Conservation (phyloP, 2,888 invertebrate species). For the Heterodera filipjevi region DNA sequence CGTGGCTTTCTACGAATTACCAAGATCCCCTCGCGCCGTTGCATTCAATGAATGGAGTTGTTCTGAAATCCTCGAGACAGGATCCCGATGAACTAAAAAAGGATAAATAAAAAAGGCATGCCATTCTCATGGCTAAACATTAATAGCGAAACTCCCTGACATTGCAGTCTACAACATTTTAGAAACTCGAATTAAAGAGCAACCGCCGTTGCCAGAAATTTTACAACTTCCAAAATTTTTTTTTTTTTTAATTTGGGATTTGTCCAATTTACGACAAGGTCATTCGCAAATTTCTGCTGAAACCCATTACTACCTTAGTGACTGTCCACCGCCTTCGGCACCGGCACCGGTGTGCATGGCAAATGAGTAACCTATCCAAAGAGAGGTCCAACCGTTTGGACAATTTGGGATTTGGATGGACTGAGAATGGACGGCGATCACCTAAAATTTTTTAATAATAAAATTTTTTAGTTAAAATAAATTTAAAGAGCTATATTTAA, state of each 20-base stretch:
- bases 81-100: conserved; percentile 84
- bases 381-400: conserved; percentile 83
- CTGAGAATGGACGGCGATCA: conserved; percentile 80
- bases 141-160: too few species aligned
- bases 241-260: too few species aligned
- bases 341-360: conserved; percentile 98
- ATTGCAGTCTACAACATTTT: too few species aligned
- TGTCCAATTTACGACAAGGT: too few species aligned
- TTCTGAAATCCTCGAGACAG: conserved; percentile 93
- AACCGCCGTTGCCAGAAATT: too few species aligned
- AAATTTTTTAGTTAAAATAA: neutral
- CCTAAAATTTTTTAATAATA: neutral
- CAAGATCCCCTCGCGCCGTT: conserved; percentile 93
- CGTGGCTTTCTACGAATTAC: too few species aligned
- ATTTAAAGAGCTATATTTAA: neutral
- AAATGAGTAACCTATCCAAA: conserved; percentile 97
- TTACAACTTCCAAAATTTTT: too few species aligned
- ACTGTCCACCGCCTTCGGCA: conserved; percentile 89
- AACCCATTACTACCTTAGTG: conserved; percentile 64
- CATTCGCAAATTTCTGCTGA: too few species aligned
- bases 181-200: too few species aligned
- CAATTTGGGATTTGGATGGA: conserved; percentile 82
- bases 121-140: neutral
- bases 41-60: conserved; percentile 98
- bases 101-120: neutral